A percentile compares a stretch with the other conserved stretches of the same genome.
phyloP scores from a whole-genome alignment of 2,113 vertebrate genomes.

The Sphyrna mokarran region DNA sequence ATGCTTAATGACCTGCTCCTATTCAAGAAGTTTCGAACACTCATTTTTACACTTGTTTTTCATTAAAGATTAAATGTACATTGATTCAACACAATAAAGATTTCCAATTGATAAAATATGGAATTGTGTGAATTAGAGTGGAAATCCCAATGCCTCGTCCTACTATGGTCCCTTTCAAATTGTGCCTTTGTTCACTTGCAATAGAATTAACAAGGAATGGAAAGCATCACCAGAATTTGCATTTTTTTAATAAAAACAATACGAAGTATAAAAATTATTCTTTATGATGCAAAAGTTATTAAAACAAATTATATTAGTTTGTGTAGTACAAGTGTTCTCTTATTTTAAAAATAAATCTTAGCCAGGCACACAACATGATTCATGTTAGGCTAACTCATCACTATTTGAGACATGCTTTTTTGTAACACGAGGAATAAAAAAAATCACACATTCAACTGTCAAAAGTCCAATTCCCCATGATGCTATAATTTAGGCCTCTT shows the following conservation, averaged over 20 bases:
- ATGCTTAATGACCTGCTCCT: not conserved
- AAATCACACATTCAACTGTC: not conserved
- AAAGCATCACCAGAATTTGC: not conserved
- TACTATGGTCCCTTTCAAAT: not conserved
- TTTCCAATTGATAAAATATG: not conserved
- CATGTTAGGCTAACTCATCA: not conserved
- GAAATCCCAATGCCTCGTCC: not conserved
- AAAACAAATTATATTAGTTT: not conserved
- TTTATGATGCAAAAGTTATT: not conserved
- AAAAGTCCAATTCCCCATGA: not conserved
- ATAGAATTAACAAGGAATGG: not conserved
- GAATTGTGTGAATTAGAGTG: not conserved
- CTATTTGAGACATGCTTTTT: not conserved
- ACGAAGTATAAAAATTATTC: not conserved
- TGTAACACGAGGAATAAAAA: not conserved
- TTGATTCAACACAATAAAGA: not conserved
- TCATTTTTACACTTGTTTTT: not conserved
- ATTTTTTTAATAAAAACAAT: not conserved
- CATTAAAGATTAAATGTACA: not conserved
- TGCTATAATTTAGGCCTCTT: not conserved
- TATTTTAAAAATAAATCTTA: not conserved
- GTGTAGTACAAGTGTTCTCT: not conserved
- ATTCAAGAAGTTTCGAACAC: not conserved
- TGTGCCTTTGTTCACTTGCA: not conserved
- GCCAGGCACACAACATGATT: not conserved